A percentile compares a stretch with the other conserved stretches of the same genome.
These are phyloP conservation scores for Leptodirus hochenwartii DNA, from an alignment of 2,888 invertebrate genomes.

Conservation along the genomic window DNA sequence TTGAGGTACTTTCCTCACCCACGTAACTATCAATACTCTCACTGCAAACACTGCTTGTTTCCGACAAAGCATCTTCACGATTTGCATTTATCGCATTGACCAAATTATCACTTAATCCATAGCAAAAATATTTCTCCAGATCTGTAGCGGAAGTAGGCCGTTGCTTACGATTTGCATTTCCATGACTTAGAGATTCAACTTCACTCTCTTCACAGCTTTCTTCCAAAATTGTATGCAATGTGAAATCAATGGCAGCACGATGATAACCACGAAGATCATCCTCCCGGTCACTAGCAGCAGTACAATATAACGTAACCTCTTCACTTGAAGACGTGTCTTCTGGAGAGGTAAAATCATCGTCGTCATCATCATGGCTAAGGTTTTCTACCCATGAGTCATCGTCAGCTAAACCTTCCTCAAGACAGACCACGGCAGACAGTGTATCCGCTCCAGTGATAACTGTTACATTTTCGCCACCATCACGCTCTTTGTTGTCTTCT, in stretches of 20 bases:
- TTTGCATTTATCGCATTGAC: constrained; percentile 31
- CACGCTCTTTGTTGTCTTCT: constrained; percentile 11
- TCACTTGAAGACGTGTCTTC: constrained; percentile 51
- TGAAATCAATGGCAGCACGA: constrained; percentile 69
- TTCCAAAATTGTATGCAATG: constrained; percentile 82
- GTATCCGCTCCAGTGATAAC: constrained; percentile 53
- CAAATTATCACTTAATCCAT: constrained; percentile 59
- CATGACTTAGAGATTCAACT: constrained; percentile 47
- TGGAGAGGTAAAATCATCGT: constrained; percentile 39
- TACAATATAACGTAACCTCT: constrained; percentile 36
- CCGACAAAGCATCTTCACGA: constrained; percentile 49
- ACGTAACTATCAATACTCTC: constrained; percentile 61
- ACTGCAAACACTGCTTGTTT: constrained; percentile 73
- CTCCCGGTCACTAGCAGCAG: constrained; percentile 46
- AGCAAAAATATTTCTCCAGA: constrained; percentile 81
- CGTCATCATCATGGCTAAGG: constrained; percentile 60
- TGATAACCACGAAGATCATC: constrained; percentile 72
- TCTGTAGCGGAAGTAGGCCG: constrained; percentile 63
- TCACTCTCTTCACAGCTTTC: constrained; percentile 91
- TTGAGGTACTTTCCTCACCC: constrained; percentile 28
- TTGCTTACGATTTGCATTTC: constrained; percentile 30
- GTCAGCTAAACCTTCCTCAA: constrained; percentile 75
- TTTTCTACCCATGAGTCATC: constrained; percentile 89
- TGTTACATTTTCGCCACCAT: constrained; percentile 35
- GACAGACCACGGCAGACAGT: constrained; percentile 49